Base-by-base conservation (phyloP, 2,888 invertebrate genomes). In the Melieria omissa region DNA sequence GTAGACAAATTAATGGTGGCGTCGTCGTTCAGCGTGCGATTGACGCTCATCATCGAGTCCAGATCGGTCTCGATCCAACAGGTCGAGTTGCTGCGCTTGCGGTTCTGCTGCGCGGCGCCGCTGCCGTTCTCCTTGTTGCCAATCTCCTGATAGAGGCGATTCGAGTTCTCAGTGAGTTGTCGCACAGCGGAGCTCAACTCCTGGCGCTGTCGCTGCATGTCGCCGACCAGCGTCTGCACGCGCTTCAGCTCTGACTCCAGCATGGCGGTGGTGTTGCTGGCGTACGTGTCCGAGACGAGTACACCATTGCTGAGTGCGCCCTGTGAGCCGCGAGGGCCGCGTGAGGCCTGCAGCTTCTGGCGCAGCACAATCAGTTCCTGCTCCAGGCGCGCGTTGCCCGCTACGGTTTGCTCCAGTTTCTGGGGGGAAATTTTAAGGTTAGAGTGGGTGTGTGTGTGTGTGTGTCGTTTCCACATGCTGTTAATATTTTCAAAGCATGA, bases 331-430 rank as follows among this genome's bases (percentile, higher is more conserved):
- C 93, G 89, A 4, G 82, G 79, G 58, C 82, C 86, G 47, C 93
- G 89, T 4, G 92, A 90, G 5, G 91, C 91, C 79, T 94, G 95
- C 66, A 95, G 86, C 83, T 95, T 96, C 79, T 96, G 95, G 8
- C 96, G 90, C 71, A 97, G 86, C 42, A 95, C 91, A 65, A 95
- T 90, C 77, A 97, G 88, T 83, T 97, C 96, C 75, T 96, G 93
- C 86, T 97, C 97, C 74, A 97, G 86, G 2, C 94, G 91, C 7
- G 95, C 95, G 84, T 96, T 96, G 79, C 96, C 96, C 3, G 95
- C 94, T 16, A 96, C 95, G 0, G 95, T 96, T 86, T 96, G 95
- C 87, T 97, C 96, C 78, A 97, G 88, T 91, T 95, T 95, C 93
- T 94, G 75, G 14, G 12, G 0, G 46, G 49, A 60, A 84, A 29